These are phyloP conservation scores for Tetragnatha versicolor DNA, from an alignment of 1,140 invertebrate species.

Conservation along the genomic window DNA sequence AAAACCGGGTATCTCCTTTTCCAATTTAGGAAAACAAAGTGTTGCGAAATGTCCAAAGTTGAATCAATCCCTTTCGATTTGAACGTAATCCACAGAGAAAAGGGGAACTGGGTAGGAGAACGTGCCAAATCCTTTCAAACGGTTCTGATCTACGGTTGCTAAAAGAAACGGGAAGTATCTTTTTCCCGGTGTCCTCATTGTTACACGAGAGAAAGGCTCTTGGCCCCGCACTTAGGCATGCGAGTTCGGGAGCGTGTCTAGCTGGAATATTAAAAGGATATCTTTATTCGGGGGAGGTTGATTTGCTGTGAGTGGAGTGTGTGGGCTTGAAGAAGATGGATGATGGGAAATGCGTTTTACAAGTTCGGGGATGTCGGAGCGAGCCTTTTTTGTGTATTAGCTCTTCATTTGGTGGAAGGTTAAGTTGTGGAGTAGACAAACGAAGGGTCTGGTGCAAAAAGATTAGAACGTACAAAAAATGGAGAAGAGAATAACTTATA, in stretches of 20 bases:
- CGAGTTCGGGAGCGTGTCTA: conserved; percentile 5
- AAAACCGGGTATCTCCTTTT: conserved; percentile 14
- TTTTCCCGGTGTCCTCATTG: conserved; percentile 6
- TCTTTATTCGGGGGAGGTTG: no score
- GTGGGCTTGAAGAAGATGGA: no score
- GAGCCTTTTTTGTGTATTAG: no score
- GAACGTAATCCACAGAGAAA: not conserved
- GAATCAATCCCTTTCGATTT: conserved; percentile 27
- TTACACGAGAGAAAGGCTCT: not conserved
- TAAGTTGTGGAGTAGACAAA: no score
- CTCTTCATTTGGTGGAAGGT: not conserved
- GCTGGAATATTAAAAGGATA: not conserved
- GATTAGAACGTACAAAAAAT: no score
- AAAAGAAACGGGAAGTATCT: conserved; percentile 29
- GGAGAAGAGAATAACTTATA: no score
- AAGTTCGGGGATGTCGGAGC: no score
- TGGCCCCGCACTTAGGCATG: conserved; percentile 6
- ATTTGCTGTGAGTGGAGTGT: no score
- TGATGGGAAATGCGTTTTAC: no score
- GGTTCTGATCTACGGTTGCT: conserved; percentile 16
- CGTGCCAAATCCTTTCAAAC: conserved; percentile 18
- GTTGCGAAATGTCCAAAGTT: conserved; percentile 19
- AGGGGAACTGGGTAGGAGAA: not conserved
- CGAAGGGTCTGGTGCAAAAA: no score
- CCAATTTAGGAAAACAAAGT: conserved; percentile 9